Conservation (phyloP, 2,888 invertebrate genomes). For the Andrena fulva region DNA sequence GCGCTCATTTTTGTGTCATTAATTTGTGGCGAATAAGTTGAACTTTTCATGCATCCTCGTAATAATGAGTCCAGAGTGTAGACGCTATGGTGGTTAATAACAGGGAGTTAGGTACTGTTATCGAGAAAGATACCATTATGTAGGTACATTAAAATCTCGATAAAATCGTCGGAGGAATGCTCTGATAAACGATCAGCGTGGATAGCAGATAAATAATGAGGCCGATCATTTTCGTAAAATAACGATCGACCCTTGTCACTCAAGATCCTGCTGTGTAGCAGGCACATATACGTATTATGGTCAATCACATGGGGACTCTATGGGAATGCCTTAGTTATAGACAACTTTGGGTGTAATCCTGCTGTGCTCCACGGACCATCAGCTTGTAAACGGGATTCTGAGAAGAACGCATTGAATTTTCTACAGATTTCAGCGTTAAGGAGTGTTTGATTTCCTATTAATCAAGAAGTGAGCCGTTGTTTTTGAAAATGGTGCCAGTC, state of each 20-base stretch:
- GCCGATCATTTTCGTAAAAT: conserved; percentile 50
- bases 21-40: no score
- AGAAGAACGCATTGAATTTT: background rate
- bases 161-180: conserved; percentile 17
- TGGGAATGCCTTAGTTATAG: conserved; percentile 20
- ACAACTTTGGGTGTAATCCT: conserved; percentile 15
- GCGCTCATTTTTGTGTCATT: no score
- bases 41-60: no score
- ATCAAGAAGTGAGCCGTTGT: background rate
- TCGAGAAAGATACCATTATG: background rate
- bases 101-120: background rate
- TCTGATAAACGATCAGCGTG: conserved; percentile 22
- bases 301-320: background rate
- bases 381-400: background rate
- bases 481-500: no score
- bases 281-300: conserved; percentile 33
- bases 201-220: conserved; percentile 47
- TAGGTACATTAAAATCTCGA: conserved; percentile 17
- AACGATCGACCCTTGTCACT: conserved; percentile 58
- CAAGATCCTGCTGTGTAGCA: conserved; percentile 38
- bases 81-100: background rate
- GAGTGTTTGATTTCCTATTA: background rate
- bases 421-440: background rate
- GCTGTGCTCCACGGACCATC: background rate
- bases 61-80: no score